Evolutionary conservation across 2,113 vertebrate genomes (phyloP).

Genomic region (Phaetusa simplex): DNA sequence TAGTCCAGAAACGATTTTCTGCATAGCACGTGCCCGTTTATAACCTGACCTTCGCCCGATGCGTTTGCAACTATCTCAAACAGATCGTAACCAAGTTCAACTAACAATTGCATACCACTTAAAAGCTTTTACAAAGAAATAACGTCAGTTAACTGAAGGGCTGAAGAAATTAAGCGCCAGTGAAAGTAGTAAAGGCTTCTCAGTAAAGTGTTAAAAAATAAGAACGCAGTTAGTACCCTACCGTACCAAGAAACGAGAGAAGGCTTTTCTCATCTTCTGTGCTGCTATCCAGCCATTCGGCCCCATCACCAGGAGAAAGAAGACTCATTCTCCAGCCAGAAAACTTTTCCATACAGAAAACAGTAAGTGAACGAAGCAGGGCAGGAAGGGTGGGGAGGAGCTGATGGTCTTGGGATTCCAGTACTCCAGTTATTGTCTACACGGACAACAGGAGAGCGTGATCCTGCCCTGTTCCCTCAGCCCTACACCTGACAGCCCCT

Average conservation of each 20-base stretch:
- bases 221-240: constrained; percentile 61
- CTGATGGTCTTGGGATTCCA: constrained; percentile 63
- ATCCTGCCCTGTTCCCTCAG: constrained; percentile 46
- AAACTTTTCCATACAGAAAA: constrained; percentile 82
- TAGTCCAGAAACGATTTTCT: background rate
- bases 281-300: constrained; percentile 84
- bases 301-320: constrained; percentile 80
- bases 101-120: background rate
- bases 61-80: constrained; percentile 7
- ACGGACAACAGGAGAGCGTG: constrained; percentile 43
- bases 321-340: constrained; percentile 83
- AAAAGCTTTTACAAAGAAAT: background rate
- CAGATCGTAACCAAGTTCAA: background rate
- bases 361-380: constrained; percentile 60
- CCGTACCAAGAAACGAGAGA: constrained; percentile 85
- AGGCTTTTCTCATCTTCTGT: constrained; percentile 85
- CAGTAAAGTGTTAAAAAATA: constrained; percentile 38
- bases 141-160: background rate
- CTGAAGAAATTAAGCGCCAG: constrained; percentile 12
- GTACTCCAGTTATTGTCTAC: constrained; percentile 63
- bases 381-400: constrained; percentile 51
- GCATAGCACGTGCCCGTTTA: background rate
- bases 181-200: constrained; percentile 31
- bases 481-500: constrained; percentile 45
- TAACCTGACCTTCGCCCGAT: background rate